Percentiles rank a stretch among this genome's conserved stretches.
Conservation (phyloP, 2,888 invertebrate genomes). For the Drosophila silvestris region DNA sequence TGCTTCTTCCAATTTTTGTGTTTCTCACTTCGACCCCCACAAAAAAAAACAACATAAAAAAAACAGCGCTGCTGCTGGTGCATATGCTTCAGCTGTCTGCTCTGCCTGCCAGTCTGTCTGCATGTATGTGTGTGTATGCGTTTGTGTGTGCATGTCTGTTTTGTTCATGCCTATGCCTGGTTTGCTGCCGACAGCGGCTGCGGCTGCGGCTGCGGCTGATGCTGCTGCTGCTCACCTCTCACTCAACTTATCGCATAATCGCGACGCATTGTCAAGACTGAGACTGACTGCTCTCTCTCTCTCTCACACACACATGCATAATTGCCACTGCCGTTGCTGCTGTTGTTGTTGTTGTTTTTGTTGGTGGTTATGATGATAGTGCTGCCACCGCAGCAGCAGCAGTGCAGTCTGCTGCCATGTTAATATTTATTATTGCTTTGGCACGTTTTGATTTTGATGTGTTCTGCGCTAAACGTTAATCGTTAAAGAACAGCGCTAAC, state of each 20-base stretch:
- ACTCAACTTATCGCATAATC: constrained; percentile 78
- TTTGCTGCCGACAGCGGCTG: constrained; percentile 12
- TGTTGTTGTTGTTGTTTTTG: constrained; percentile 15
- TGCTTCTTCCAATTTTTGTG: constrained; percentile 17
- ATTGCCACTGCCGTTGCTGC: constrained; percentile 38
- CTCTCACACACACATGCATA: constrained; percentile 18
- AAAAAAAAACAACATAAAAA: constrained; percentile 1
- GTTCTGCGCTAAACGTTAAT: constrained; percentile 32
- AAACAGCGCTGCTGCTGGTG: constrained; percentile 31
- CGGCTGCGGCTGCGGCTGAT: constrained; percentile 22
- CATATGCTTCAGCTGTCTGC: constrained; percentile 56
- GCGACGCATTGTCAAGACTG: constrained; percentile 75
- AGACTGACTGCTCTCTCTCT: constrained; percentile 25
- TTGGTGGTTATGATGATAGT: constrained; percentile 8
- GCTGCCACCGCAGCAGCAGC: constrained; percentile 23
- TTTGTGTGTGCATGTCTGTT: constrained; percentile 18
- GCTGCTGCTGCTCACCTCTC: constrained; percentile 50
- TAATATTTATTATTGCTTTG: constrained; percentile 45
- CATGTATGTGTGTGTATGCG: background rate
- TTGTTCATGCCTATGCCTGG: constrained; percentile 26
- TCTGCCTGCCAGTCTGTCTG: constrained; percentile 13
- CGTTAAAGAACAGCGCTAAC: constrained; percentile 36
- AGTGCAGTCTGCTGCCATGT: constrained; percentile 43
- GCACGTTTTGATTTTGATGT: constrained; percentile 57
- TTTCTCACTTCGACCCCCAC: constrained; percentile 3